Evolutionary conservation across 2,797 vertebrate genomes (phyloP).

Genomic region (Bucorvus abyssinicus): DNA sequence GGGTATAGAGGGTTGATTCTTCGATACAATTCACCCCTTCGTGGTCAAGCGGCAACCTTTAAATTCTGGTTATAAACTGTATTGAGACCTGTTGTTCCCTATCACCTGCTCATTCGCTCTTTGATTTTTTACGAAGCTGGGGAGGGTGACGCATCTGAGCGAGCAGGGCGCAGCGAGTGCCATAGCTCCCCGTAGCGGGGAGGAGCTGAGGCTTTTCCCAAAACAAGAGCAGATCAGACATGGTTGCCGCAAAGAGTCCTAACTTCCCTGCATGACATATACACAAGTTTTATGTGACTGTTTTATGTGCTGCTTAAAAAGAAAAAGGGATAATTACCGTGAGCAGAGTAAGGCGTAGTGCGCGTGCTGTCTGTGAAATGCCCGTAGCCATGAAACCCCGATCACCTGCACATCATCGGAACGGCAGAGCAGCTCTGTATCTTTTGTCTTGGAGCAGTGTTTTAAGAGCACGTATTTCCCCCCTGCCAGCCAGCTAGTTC

Average conservation of each 20-base stretch:
- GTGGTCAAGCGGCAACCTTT: background rate
- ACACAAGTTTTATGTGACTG: slow-evolving; percentile 11
- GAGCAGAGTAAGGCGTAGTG: background rate
- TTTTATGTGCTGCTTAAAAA: slow-evolving; percentile 49
- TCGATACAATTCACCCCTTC: background rate
- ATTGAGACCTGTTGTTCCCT: background rate
- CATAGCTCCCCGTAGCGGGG: fast-evolving
- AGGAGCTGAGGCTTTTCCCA: background rate
- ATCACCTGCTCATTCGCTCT: background rate
- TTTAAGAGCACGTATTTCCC: fast-evolving
- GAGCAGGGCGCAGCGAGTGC: fast-evolving
- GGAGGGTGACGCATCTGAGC: background rate
- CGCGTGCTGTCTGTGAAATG: background rate
- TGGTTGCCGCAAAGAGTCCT: background rate
- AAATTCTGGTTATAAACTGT: background rate
- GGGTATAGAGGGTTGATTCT: background rate
- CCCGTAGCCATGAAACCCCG: background rate
- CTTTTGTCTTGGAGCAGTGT: background rate
- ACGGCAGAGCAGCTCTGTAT: background rate
- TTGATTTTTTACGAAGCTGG: background rate
- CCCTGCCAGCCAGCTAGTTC: background rate
- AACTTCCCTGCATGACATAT: background rate
- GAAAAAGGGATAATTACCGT: slow-evolving; percentile 27
- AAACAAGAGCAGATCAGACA: background rate
- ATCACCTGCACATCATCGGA: background rate